Evolutionary conservation across 64 coral and sea anemone genomes (phyloP).

Genomic region (Stylophora pistillata): DNA sequence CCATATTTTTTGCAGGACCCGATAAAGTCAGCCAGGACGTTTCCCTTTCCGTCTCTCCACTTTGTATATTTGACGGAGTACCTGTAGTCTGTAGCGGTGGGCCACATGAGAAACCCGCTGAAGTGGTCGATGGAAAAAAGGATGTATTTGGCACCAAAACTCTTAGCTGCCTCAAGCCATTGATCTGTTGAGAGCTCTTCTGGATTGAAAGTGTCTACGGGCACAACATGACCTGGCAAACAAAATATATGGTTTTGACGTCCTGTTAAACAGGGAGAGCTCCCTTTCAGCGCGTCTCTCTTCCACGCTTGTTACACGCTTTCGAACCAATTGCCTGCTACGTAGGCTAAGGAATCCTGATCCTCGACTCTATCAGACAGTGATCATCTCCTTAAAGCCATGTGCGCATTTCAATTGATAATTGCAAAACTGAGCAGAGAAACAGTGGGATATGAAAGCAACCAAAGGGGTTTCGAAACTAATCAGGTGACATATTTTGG

Average conservation of each 20-base stretch:
- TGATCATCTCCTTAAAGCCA: too few relatives aligned
- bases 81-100: constrained; percentile 69
- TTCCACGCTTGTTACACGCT: too few relatives aligned
- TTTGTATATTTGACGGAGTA: constrained; percentile 76
- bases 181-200: constrained; percentile 78
- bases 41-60: constrained; percentile 71
- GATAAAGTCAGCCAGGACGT: constrained; percentile 77
- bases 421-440: too few relatives aligned
- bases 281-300: too few relatives aligned
- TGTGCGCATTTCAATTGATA: too few relatives aligned
- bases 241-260: not conserved
- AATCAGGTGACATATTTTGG: too few relatives aligned
- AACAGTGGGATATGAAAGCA: too few relatives aligned
- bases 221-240: constrained; percentile 50
- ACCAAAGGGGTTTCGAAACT: too few relatives aligned
- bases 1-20: constrained; percentile 63
- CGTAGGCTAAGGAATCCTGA: too few relatives aligned
- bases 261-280: not conserved
- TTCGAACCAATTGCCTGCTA: too few relatives aligned
- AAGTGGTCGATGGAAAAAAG: constrained; percentile 80
- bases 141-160: constrained; percentile 88
- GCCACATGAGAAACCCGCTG: constrained; percentile 87
- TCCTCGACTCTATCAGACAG: too few relatives aligned
- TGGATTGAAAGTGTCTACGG: constrained; percentile 71
- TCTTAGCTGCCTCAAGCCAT: constrained; percentile 71